Percentiles rank a stretch among this genome's conserved stretches.
These are phyloP conservation scores for Tokudaia muenninki DNA, from an alignment of 2,797 vertebrate genomes.

Conservation along the genomic window DNA sequence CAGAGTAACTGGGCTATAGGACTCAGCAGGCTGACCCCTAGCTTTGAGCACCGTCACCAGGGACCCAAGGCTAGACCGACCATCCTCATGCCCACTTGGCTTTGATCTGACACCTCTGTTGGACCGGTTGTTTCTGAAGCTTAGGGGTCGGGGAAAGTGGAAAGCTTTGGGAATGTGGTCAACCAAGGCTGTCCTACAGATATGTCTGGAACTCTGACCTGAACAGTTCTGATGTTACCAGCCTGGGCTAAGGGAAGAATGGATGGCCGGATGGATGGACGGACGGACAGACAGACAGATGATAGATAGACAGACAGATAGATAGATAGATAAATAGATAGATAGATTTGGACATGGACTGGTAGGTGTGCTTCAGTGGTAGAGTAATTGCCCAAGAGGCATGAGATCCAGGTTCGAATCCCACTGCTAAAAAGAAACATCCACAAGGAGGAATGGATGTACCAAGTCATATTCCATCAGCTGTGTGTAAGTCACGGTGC, in stretches of 20 bases:
- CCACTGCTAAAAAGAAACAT: background rate
- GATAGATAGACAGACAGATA: too few relatives aligned
- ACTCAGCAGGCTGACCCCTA: background rate
- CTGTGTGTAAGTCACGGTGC: background rate
- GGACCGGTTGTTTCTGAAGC: conserved; percentile 17
- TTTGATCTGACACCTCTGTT: conserved; percentile 26
- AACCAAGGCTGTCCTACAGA: conserved; percentile 54
- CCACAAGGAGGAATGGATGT: background rate
- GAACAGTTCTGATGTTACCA: background rate
- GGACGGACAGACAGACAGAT: too few relatives aligned
- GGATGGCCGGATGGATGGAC: too few relatives aligned
- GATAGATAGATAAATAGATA: background rate
- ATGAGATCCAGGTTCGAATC: background rate
- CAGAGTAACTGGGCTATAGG: background rate
- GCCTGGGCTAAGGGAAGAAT: background rate
- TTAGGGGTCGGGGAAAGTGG: background rate
- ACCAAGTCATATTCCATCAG: too few relatives aligned
- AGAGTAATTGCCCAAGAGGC: background rate
- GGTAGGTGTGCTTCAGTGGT: background rate
- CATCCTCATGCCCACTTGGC: conserved; percentile 30
- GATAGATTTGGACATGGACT: background rate
- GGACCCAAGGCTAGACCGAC: background rate
- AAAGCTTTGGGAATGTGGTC: conserved; percentile 35
- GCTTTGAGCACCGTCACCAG: background rate
- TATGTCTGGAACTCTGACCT: conserved; percentile 35